Evolutionary conservation across 2,113 vertebrate species (phyloP), one percentile per base, ranked within the genome.

Genomic region (Salvelinus alpinus): DNA sequence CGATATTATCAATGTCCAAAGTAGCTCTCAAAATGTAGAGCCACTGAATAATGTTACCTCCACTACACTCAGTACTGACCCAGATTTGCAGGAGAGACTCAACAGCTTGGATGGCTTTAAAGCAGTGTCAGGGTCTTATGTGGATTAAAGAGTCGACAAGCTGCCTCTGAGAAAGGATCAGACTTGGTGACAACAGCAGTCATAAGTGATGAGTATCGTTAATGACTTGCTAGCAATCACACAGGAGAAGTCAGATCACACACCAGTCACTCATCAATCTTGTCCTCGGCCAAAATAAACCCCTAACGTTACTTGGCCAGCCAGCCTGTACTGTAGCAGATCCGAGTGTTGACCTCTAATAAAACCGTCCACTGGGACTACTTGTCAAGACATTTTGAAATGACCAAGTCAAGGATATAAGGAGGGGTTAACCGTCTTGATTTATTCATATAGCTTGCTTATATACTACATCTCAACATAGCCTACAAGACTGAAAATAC

Each of bases 21-120:
- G 38, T 31, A 16, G 72, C 75, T 24, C 38, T 44, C 38, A 44
- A 44, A 11, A 44, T 44, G 38, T 44, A 44, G 38, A 44, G 4
- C n/a, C 27, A 27, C 27, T 65, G 47, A 18, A 31, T 51, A 59
- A 34, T 7, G 34, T 34, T 3, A 60, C 22, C 68, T 76, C 60
- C 72, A 29, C 71, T 16, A n/a, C 66, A 34, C 65, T 11, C 38
- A 6, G 2, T 34, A 76, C 59, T 84, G 88, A 87, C 89, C 88
- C 81, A 88, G 72, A 86, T 89, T 70, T 78, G 72, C 27, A 59
- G 66, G 31, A 34, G 31, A 88, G 2, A 44, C 73, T 8, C 86
- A 76, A 88, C 89, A 89, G 89, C 87, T 87, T 89, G 87, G 84
- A 77, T 88, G 89, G 86, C 81, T 89, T 92, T 86, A 89, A 71